Conservation (phyloP, 1,140 invertebrate species). For the Charaxes varanes region DNA sequence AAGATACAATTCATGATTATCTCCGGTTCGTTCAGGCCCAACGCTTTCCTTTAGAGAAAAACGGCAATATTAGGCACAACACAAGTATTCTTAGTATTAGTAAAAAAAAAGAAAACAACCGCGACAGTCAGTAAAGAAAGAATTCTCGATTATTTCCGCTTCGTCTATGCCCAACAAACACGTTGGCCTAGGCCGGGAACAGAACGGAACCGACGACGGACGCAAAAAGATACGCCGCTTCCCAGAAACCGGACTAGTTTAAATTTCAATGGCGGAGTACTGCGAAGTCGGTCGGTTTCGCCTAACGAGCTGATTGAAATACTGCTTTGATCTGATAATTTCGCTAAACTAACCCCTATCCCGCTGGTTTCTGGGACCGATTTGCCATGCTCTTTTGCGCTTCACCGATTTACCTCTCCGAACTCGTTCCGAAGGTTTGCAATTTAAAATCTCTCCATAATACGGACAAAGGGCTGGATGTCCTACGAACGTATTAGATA, state of each 20-base stretch:
- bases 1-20: constrained; percentile 5
- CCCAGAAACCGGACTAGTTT: constrained; percentile 47
- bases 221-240: constrained; percentile 25
- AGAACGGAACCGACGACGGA: constrained; percentile 6
- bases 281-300: constrained; percentile 39
- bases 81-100: no score
- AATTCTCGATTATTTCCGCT: constrained; percentile 10
- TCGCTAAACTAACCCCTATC: constrained; percentile 11
- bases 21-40: no score
- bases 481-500: no score
- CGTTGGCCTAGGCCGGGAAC: constrained; percentile 25
- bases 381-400: constrained; percentile 2
- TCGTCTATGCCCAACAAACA: constrained; percentile 7
- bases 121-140: not conserved
- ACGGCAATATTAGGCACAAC: no score
- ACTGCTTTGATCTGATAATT: constrained; percentile 38
- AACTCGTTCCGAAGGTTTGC: constrained; percentile 9
- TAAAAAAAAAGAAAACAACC: no score
- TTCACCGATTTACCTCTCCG: constrained; percentile 8
- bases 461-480: no score
- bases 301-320: constrained; percentile 59
- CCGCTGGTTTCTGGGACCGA: not conserved
- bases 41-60: no score
- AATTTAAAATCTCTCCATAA: no score
- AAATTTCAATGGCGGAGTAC: constrained; percentile 57